phyloP scores from a whole-genome alignment of 2,888 invertebrate genomes.

The Acanthococcus lagerstroemiae region DNA sequence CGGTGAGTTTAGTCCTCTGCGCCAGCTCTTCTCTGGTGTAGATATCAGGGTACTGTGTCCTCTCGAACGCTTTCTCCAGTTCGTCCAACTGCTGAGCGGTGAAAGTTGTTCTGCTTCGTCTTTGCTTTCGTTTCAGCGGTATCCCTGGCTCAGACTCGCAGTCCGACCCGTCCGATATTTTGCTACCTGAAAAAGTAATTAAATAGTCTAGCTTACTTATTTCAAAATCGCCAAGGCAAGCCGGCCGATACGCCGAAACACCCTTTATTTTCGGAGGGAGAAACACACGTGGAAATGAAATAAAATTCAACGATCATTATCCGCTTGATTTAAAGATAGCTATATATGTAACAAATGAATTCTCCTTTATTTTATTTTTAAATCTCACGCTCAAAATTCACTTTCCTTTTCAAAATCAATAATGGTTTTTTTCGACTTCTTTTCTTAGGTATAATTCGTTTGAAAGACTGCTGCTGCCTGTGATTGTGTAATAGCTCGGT shows the following conservation, averaged over 20 bases:
- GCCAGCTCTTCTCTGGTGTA: conserved; percentile 88
- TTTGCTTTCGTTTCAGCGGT: conserved; percentile 77
- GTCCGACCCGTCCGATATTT: conserved; percentile 51
- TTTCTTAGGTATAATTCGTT: background rate
- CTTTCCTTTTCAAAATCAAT: background rate
- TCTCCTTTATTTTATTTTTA: background rate
- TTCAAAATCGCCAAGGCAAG: too few relatives aligned
- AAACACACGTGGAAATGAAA: too few relatives aligned
- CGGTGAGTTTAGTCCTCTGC: conserved; percentile 79
- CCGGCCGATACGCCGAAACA: too few relatives aligned
- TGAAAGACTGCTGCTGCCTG: too few relatives aligned
- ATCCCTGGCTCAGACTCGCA: conserved; percentile 87
- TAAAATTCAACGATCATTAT: too few relatives aligned
- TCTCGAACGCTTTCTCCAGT: conserved; percentile 78
- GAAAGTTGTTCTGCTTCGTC: conserved; percentile 87
- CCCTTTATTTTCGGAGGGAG: too few relatives aligned
- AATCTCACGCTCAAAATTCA: background rate
- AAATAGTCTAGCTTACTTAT: background rate
- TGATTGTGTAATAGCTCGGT: background rate
- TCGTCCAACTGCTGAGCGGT: conserved; percentile 87
- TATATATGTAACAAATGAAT: background rate
- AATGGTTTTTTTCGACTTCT: background rate
- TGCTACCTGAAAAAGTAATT: background rate
- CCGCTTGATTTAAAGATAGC: too few relatives aligned
- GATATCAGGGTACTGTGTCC: conserved; percentile 92